Conservation (phyloP, 2,888 invertebrate species). For the Ceriagrion tenellum region DNA sequence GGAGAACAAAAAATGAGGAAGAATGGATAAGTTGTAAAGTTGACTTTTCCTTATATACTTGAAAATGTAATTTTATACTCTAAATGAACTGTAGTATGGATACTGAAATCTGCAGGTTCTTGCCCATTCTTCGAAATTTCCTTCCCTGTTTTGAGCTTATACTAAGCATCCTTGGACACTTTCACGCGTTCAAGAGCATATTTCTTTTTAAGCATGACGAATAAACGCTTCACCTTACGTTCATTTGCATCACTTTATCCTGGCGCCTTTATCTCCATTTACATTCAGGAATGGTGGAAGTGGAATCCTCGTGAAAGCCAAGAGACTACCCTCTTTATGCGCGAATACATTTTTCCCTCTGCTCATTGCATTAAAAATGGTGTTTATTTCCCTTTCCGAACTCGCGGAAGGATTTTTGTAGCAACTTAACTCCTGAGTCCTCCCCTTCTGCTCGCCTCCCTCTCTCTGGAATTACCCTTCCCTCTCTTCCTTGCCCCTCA, state of each 20-base stretch:
- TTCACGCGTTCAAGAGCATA: neutral
- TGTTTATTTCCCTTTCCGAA: conserved; percentile 46
- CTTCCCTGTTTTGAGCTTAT: neutral
- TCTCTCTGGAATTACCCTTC: neutral
- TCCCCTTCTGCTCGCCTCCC: neutral
- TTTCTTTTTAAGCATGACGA: conserved; percentile 16
- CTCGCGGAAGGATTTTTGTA: conserved; percentile 28
- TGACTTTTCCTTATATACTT: too few species aligned
- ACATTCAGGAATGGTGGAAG: neutral
- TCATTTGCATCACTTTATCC: conserved; percentile 47
- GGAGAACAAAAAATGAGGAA: too few species aligned
- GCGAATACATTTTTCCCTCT: conserved; percentile 39
- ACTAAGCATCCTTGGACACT: neutral
- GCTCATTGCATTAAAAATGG: conserved; percentile 41
- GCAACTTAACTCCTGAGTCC: conserved; percentile 16
- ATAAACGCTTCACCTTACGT: neutral
- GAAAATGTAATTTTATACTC: neutral
- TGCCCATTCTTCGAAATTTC: neutral
- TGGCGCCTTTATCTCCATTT: conserved; percentile 41
- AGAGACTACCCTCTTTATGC: neutral
- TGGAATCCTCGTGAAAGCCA: neutral
- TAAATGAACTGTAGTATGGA: neutral
- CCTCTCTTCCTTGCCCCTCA: too few species aligned
- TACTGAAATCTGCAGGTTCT: neutral
- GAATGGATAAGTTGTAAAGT: too few species aligned